Evolutionary conservation across 2,888 invertebrate species (phyloP), one percentile per base, ranked within the genome.

Genomic region (Beris morrisii): DNA sequence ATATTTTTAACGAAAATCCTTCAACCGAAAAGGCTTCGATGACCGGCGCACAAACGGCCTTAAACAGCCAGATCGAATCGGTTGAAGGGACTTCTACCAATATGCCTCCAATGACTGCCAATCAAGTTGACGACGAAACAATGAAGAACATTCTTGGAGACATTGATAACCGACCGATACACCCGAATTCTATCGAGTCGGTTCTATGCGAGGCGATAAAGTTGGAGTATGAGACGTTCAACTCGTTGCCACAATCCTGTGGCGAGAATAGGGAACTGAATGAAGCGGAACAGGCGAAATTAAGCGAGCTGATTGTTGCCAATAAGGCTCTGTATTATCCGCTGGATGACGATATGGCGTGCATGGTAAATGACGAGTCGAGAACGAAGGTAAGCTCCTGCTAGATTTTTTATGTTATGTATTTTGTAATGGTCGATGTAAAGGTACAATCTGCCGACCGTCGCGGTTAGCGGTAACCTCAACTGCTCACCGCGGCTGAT

Each of bases 171-270:
- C 84, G 86, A 77, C 81, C 83, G 12, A 81, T 82, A 50, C 86
- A 86, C 72, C 86, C 86, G 0, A 88, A 88, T 77, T 90, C 90
- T 4, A 91, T 93, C 77, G 92, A 93, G 76, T 90, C 92, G 0
- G 92, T 93, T 73, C 80, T 93, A 45, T 91, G 90, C 69, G 91
- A 93, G 74, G 93, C 93, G 7, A 93, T 93, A 70, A 91, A 91
- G 73, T 81, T 93, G 67, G 93, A 94, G 79, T 93, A 89, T 76
- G 91, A 91, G 73, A 86, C 89, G 0, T 89, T 88, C 74, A 84
- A 86, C 0, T 85, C 87, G 0, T 81, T 88, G 7, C 84, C 86
- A 32, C 81, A 83, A 54, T 84, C 4, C 85, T 84, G 5, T 87
- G 87, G 72, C 65, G 69, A 70, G 7, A 74, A 72, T 45, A 74